phyloP scores from a whole-genome alignment of 2,888 invertebrate genomes.

The Brachyptera risi region DNA sequence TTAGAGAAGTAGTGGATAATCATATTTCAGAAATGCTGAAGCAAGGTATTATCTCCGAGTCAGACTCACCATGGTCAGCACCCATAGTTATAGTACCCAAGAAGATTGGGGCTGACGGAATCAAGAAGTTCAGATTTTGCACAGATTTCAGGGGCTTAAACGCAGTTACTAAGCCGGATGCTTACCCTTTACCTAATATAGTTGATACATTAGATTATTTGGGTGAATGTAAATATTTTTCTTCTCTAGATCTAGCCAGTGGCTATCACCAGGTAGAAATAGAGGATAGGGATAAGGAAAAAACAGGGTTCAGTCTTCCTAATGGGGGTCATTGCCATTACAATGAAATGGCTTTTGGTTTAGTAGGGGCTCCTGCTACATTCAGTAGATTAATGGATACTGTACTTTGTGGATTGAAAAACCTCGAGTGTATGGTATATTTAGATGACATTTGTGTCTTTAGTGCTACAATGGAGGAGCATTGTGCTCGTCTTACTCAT shows the following conservation, averaged over 20 bases:
- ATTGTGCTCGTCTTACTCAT: background rate
- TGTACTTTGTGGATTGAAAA: background rate
- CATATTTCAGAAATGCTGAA: background rate
- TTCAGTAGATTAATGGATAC: conserved; percentile 4
- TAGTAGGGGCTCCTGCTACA: conserved; percentile 3
- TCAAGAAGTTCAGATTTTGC: background rate
- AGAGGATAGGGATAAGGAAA: conserved; percentile 13
- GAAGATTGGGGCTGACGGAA: background rate
- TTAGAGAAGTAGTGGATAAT: background rate
- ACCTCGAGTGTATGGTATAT: background rate
- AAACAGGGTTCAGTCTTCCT: conserved; percentile 15
- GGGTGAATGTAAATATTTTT: conserved; percentile 16
- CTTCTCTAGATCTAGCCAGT: conserved; percentile 19
- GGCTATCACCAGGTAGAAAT: conserved; percentile 21
- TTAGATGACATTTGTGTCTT: conserved; percentile 6
- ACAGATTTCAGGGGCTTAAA: background rate
- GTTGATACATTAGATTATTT: conserved; percentile 17
- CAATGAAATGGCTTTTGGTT: background rate
- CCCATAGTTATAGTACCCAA: background rate
- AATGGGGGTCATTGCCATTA: background rate
- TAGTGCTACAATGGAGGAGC: background rate
- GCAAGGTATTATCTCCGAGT: background rate
- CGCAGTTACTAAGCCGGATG: background rate
- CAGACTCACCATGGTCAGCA: background rate
- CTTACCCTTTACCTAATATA: conserved; percentile 19